phyloP scores from a whole-genome alignment of 2,113 vertebrate species.

The Anhinga rufa region DNA sequence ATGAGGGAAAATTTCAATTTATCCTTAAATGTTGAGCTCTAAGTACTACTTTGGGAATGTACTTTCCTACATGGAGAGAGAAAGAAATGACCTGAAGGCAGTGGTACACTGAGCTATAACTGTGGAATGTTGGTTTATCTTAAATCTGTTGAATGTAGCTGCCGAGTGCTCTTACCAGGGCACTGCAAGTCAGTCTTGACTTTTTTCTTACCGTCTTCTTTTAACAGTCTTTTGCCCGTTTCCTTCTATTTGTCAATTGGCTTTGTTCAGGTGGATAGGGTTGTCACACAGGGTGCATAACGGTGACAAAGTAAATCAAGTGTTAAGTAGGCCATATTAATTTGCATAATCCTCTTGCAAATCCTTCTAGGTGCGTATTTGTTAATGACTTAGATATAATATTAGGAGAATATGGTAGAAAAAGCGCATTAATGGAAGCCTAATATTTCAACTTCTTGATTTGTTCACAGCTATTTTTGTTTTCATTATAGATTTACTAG shows the following conservation, averaged over 20 bases:
- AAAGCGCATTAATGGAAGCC: not conserved
- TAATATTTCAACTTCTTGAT: not conserved
- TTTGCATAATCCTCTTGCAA: constrained; percentile 45
- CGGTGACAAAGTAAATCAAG: constrained; percentile 24
- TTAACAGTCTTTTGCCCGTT: not conserved
- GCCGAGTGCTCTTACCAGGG: not conserved
- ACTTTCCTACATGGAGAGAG: not conserved
- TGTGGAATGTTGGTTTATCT: not conserved
- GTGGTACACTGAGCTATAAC: not conserved
- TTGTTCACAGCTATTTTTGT: not conserved
- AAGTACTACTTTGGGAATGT: not conserved
- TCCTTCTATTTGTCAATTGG: not conserved
- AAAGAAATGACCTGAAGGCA: not conserved
- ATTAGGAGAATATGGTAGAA: not conserved
- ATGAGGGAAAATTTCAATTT: not conserved
- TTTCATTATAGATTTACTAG: not conserved
- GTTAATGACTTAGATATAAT: not conserved
- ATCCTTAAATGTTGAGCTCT: not conserved
- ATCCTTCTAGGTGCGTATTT: constrained; percentile 26
- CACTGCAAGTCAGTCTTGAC: not conserved
- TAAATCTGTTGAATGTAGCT: not conserved
- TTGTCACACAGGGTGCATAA: not conserved
- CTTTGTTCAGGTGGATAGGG: not conserved
- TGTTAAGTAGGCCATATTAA: constrained; percentile 39
- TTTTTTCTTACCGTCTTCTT: not conserved